Conservation (phyloP, 2,113 vertebrate species). For the Rynchops niger region DNA sequence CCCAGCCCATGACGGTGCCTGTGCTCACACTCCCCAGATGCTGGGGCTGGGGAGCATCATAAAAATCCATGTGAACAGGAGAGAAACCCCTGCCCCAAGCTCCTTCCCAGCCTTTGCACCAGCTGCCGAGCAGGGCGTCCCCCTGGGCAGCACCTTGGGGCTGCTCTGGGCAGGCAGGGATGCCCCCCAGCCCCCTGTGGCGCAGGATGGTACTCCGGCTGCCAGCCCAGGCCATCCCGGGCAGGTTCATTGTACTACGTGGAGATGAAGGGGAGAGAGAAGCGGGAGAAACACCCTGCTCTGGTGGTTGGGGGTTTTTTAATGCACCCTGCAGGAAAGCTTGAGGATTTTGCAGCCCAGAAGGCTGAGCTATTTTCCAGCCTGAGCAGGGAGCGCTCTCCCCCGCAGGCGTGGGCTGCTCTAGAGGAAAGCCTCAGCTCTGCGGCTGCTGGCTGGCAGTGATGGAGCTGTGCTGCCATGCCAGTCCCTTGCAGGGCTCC, state of each 20-base stretch:
- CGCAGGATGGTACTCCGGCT: accelerated
- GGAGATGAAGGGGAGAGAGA: neutral
- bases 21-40: neutral
- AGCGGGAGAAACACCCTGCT: neutral
- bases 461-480: neutral
- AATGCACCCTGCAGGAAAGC: neutral
- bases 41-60: too few relatives aligned
- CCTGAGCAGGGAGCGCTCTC: neutral
- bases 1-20: neutral
- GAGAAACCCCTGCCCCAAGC: neutral
- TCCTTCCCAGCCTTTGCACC: neutral
- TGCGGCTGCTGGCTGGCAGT: neutral
- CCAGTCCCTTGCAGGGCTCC: accelerated
- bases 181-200: neutral
- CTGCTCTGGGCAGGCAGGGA: neutral
- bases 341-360: neutral
- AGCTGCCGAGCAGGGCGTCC: neutral
- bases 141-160: too few relatives aligned
- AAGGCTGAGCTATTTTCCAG: neutral
- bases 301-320: accelerated
- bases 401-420: neutral
- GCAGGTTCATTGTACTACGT: neutral
- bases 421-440: neutral
- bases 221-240: neutral
- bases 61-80: accelerated